These are phyloP conservation scores for Agrotis exclamationis DNA, from an alignment of 2,888 invertebrate genomes.

Conservation along the genomic window DNA sequence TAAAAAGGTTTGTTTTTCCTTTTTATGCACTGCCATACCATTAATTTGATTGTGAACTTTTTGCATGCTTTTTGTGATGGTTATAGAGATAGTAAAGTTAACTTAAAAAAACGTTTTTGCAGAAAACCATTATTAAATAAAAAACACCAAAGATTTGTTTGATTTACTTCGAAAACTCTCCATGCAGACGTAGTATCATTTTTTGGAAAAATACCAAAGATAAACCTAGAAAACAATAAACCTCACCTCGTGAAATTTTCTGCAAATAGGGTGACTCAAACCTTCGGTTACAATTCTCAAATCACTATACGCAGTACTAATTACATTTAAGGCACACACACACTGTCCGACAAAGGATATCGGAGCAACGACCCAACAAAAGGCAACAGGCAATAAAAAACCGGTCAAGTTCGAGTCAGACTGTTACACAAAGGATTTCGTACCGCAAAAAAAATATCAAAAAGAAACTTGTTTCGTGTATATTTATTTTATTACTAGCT, in stretches of 20 bases:
- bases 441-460: neutral
- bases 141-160: too few species aligned
- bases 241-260: neutral
- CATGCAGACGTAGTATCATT: too few species aligned
- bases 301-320: conserved; percentile 32
- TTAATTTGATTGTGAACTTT: too few species aligned
- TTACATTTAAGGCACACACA: conserved; percentile 37
- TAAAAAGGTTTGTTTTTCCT: too few species aligned
- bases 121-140: too few species aligned
- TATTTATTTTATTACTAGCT: too few species aligned
- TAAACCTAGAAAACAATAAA: neutral
- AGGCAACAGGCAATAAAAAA: conserved; percentile 70
- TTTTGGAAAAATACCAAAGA: neutral
- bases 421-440: neutral
- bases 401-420: neutral
- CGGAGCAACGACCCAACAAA: conserved; percentile 54
- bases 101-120: too few species aligned
- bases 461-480: too few species aligned
- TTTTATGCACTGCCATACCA: too few species aligned
- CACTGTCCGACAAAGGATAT: conserved; percentile 34
- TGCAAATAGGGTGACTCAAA: neutral
- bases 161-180: neutral
- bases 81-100: too few species aligned
- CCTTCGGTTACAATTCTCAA: conserved; percentile 16
- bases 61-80: too few species aligned